Percentiles rank a stretch among this genome's conserved stretches.
phyloP scores from a whole-genome alignment of 2,888 invertebrate species.

The Leptogaster cylindrica region DNA sequence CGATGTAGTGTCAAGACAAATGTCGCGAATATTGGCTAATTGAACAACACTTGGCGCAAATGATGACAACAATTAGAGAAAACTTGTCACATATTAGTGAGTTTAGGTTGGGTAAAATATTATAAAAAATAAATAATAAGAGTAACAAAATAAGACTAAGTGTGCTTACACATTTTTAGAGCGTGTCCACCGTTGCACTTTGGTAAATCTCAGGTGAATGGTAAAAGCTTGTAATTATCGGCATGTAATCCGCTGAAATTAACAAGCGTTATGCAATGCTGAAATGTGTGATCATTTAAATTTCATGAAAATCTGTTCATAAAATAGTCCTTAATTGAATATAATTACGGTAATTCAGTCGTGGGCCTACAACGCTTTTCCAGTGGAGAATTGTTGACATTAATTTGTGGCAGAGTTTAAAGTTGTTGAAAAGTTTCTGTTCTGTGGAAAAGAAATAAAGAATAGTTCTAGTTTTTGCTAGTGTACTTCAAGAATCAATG shows the following conservation, averaged over 20 bases:
- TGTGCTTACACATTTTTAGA: slow-evolving; percentile 14
- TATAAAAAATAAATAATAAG: too few relatives aligned
- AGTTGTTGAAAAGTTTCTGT: too few relatives aligned
- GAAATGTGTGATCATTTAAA: neutral
- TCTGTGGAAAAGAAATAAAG: too few relatives aligned
- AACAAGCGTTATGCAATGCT: slow-evolving; percentile 13
- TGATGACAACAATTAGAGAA: slow-evolving; percentile 32
- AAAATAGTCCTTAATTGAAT: slow-evolving; percentile 16
- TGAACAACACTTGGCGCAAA: slow-evolving; percentile 9
- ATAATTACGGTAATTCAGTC: slow-evolving; percentile 8
- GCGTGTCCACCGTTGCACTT: slow-evolving; percentile 2
- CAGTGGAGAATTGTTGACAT: too few relatives aligned
- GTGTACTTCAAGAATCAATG: too few relatives aligned
- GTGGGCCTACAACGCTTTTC: too few relatives aligned
- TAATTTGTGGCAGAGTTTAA: too few relatives aligned
- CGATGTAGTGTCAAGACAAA: neutral
- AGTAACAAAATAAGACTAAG: too few relatives aligned
- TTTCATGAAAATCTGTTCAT: slow-evolving; percentile 17
- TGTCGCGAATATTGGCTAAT: slow-evolving; percentile 14
- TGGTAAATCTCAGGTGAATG: neutral
- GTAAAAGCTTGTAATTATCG: slow-evolving; percentile 5
- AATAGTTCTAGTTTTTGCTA: too few relatives aligned
- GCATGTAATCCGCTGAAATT: slow-evolving; percentile 17
- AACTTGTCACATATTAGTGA: slow-evolving; percentile 8
- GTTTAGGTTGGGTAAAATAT: too few relatives aligned